Evolutionary conservation across 2,113 vertebrate species (phyloP), one percentile per base, ranked within the genome.

Genomic region (Clarias batrachus): DNA sequence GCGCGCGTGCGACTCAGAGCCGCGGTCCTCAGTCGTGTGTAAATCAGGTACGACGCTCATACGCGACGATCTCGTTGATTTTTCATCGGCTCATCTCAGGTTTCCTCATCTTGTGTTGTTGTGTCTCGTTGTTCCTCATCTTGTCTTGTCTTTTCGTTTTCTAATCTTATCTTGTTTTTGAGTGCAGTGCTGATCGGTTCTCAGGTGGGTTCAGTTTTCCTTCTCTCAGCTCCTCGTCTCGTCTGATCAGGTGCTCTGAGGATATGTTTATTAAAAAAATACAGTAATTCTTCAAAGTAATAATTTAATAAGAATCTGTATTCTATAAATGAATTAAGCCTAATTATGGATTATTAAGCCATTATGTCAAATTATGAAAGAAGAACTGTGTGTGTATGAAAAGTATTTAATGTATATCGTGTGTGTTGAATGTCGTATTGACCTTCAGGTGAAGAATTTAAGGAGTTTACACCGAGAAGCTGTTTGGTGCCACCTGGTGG

Each of bases 161-260:
- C 74, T n/a, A 16, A 54, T 57, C 77, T 33, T 60, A 80, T 60
- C 77, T 59, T 80, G 77, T 78, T 78, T 27, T 79, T 59, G 59
- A 27, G 1, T 60, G 17, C 27, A 21, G 8, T 12, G 14, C 77
- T 60, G 59, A 60, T 80, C 52, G 1, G 12, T 56, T 27, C n/a
- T 57, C 54, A 12, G 3, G 16, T 57, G 11, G 77, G 30, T 21
- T 79, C 56, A 11, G 2, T 33, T 79, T 79, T 59, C 77, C 27
- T 21, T 21, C 1, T 30, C 56, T 79, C 27, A 0, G 30, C 27
- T n/a, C 37, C 71, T 76, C 37, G n/a, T 16, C 37, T 54, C 23
- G 19, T 77, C 76, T 78, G 3, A 78, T 30, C 56, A 80, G 77
- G 27, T 80, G 56, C 77, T 78, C 52, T n/a, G 41, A 74, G 10